Evolutionary conservation across 2,113 vertebrate species (phyloP).

Genomic region (Zosterops borbonicus): DNA sequence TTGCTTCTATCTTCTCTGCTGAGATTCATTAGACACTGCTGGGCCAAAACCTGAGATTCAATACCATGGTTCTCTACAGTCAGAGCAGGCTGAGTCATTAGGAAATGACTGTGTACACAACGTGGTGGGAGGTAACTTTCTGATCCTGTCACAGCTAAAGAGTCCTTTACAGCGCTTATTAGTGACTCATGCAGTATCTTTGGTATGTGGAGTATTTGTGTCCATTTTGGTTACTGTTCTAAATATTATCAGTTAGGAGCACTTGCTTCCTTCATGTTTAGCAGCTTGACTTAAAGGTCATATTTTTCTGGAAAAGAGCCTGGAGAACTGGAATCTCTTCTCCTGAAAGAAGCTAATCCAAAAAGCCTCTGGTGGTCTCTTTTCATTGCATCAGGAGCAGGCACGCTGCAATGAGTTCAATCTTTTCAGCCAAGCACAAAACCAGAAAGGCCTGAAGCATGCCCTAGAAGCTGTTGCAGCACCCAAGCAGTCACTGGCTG

Average conservation of each 20-base stretch:
- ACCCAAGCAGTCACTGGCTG: neutral
- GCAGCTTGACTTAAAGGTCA: neutral
- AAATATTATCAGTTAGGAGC: neutral
- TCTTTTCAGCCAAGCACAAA: neutral
- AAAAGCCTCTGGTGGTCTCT: neutral
- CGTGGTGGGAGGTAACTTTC: neutral
- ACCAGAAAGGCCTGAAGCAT: neutral
- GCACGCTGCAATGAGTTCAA: neutral
- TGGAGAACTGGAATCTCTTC: neutral
- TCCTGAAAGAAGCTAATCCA: neutral
- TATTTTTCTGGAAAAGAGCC: neutral
- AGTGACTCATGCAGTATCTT: neutral
- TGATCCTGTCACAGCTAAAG: neutral
- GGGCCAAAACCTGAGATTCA: neutral
- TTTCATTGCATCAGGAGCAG: neutral
- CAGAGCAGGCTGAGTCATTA: constrained; percentile 2
- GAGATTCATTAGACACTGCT: neutral
- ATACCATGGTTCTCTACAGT: neutral
- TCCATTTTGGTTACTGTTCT: neutral
- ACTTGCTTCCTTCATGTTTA: neutral
- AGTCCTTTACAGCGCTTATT: neutral
- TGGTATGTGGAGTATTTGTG: neutral
- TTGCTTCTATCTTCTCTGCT: neutral
- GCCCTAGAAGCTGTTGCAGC: neutral
- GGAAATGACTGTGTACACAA: neutral